Evolutionary conservation across 64 coral and sea anemone species (phyloP).

Genomic region (Montipora efflorescens): DNA sequence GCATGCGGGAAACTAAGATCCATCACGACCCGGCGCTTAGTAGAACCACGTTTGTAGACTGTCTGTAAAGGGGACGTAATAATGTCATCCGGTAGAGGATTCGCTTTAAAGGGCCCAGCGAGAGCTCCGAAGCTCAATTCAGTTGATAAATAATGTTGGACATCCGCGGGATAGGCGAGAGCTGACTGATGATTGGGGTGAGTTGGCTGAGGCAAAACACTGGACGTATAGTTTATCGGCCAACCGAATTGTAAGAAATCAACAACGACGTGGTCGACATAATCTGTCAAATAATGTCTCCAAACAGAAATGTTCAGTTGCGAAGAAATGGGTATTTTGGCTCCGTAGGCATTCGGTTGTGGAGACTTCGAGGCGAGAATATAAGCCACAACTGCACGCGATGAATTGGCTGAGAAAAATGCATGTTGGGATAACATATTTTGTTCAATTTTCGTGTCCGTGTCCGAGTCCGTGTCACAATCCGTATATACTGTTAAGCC

Average conservation of each 20-base stretch:
- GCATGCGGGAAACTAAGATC: too few relatives aligned
- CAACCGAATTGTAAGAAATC: constrained; percentile 22
- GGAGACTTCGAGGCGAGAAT: neutral
- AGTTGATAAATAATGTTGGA: neutral
- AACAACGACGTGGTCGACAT: constrained; percentile 16
- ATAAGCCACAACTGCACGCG: neutral
- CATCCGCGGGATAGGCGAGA: neutral
- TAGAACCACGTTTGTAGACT: too few relatives aligned
- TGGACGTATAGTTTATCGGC: too few relatives aligned
- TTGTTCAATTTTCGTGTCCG: constrained; percentile 3
- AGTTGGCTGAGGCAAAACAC: neutral
- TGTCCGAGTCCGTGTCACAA: neutral
- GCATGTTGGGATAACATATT: neutral
- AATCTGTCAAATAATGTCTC: constrained; percentile 8
- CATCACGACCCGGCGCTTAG: too few relatives aligned
- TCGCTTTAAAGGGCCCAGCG: too few relatives aligned
- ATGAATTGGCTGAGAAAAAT: neutral
- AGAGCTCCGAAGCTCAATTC: too few relatives aligned
- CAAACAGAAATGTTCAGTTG: constrained; percentile 17
- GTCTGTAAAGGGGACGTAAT: too few relatives aligned
- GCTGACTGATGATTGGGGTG: constrained; percentile 2
- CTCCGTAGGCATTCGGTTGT: neutral
- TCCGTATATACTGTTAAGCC: neutral
- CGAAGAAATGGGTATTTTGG: constrained; percentile 18
- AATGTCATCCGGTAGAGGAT: too few relatives aligned